Base-by-base conservation (phyloP, 2,888 invertebrate genomes). In the Oscheius onirici region DNA sequence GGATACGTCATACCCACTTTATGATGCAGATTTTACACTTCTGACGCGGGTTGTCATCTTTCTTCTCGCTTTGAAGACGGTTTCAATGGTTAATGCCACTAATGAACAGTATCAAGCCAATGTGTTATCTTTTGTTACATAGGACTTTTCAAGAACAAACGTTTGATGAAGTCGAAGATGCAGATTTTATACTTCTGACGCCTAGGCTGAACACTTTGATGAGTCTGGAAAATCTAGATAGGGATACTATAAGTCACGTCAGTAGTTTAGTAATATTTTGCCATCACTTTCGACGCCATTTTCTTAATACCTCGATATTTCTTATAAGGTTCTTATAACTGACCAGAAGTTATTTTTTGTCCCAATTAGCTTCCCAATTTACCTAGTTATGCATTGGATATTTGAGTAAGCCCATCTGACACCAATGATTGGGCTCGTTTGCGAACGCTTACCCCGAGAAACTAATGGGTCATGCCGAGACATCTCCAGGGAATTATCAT, bases 11-110 rank as follows among this genome's bases (percentile, higher is more conserved):
- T 51, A 20, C 11, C 24, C 22, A 22, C 17, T 51, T 51, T 51
- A 24, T 51, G 20, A 17, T 51, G 51, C 17, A 46, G 55, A n/a
- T 55, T 55, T 55, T 26, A 28, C 55, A 26, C 58, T 58, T 57
- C 28, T 40, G 43, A 41, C 41, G 58, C 58, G 58, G 58, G 58
- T 58, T 55, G 28, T 55, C 55, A 28, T 28, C 55, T 55, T 55
- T 55, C 58, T 41, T 58, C 58, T 58, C 58, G 58, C 58, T 58
- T 58, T 41, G 58, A 58, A 40, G 20, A 58, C 58, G 40, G 58
- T 40, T 58, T 17, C 22, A 22, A 26, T 55, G 28, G 22, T 26
- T 20, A 22, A 22, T 52, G 26, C 11, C 24, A 26, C 26, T 11
- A 24, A 55, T 55, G 28, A 55, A 55, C 28, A 55, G 22, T 55